These are phyloP conservation scores for Acinonyx jubatus DNA, from an alignment of 2,113 vertebrate genomes.

Conservation along the genomic window DNA sequence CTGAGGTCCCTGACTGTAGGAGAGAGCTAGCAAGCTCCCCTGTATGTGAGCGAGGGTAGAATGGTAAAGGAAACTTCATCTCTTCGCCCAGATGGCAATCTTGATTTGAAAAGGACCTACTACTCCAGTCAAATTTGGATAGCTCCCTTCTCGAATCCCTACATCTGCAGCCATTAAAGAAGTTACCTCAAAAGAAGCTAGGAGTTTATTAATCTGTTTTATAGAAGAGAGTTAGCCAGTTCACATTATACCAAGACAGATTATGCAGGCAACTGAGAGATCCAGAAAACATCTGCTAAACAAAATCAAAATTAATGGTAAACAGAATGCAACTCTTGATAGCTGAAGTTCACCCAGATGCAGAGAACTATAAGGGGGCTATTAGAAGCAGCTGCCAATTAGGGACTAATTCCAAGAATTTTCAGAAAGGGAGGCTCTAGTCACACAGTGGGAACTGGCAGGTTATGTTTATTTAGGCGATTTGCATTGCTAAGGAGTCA, in stretches of 20 bases:
- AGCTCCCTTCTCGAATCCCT: background rate
- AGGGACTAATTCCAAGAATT: background rate
- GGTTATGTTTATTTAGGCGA: background rate
- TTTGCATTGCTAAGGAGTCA: background rate
- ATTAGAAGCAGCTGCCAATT: conserved; percentile 62
- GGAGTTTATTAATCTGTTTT: conserved; percentile 60
- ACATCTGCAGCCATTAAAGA: conserved; percentile 67
- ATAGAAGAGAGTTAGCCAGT: conserved; percentile 55
- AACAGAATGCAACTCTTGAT: conserved; percentile 74
- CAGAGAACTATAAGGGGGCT: conserved; percentile 59
- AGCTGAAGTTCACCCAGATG: conserved; percentile 76
- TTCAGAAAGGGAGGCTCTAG: conserved; percentile 41
- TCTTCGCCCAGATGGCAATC: background rate
- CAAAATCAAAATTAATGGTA: conserved; percentile 81
- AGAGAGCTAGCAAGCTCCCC: background rate
- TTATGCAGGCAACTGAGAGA: conserved; percentile 65
- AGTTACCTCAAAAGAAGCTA: conserved; percentile 58
- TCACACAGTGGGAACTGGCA: background rate
- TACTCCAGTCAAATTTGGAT: background rate
- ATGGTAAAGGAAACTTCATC: background rate
- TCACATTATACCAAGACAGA: conserved; percentile 56
- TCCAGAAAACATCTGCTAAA: conserved; percentile 83
- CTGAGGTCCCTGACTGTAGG: background rate
- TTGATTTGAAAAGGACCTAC: conserved; percentile 48
- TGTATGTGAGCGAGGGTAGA: background rate